These are phyloP conservation scores for Bellardia bayeri DNA, from an alignment of 2,888 invertebrate genomes.

Conservation along the genomic window DNA sequence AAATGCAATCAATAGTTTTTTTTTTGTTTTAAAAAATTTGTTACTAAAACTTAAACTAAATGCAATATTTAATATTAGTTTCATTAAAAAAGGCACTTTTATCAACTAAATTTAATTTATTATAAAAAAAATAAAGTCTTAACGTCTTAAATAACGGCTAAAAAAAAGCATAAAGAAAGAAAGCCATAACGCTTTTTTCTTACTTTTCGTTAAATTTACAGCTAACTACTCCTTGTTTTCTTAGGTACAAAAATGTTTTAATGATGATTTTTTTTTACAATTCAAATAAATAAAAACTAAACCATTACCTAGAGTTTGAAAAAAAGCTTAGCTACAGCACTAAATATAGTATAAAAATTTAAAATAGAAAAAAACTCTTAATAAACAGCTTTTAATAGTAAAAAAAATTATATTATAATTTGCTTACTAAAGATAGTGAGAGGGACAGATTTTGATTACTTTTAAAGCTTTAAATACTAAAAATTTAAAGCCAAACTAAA, in stretches of 20 bases:
- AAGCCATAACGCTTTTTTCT: slow-evolving; percentile 36
- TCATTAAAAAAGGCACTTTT: slow-evolving; percentile 63
- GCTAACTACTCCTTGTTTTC: slow-evolving; percentile 53
- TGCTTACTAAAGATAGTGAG: no score
- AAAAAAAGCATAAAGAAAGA: not conserved
- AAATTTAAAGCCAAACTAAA: no score
- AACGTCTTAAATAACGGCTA: slow-evolving; percentile 59
- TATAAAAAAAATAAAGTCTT: slow-evolving; percentile 51
- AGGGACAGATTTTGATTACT: no score
- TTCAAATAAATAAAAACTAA: slow-evolving; percentile 49
- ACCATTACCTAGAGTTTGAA: slow-evolving; percentile 61
- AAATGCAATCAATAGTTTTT: slow-evolving; percentile 67
- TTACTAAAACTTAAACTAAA: slow-evolving; percentile 70
- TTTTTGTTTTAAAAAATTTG: slow-evolving; percentile 32
- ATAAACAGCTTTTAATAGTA: no score
- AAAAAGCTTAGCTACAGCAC: no score
- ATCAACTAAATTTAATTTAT: slow-evolving; percentile 13
- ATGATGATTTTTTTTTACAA: not conserved
- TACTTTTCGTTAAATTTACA: not conserved
- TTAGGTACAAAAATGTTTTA: slow-evolving; percentile 58
- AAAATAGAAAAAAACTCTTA: no score
- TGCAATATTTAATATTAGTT: slow-evolving; percentile 56
- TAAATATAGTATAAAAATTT: no score
- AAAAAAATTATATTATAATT: no score
- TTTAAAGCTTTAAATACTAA: no score